Base-by-base conservation (phyloP, 2,797 vertebrate genomes). In the Diglossa cyanea region DNA sequence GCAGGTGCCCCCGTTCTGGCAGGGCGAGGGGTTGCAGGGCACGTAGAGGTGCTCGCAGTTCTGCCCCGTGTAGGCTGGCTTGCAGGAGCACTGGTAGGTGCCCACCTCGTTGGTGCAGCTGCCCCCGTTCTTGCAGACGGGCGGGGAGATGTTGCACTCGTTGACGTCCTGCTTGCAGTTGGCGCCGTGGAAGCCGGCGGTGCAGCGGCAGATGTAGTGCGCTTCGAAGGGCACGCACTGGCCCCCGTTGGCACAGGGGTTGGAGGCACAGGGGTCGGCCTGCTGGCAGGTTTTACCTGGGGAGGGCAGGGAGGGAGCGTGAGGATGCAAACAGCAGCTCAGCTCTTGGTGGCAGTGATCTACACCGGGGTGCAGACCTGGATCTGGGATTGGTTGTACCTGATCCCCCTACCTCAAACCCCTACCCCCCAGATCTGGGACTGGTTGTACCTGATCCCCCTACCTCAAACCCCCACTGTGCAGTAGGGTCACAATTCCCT, bases 1-100 rank as follows among this genome's bases (percentile, higher is more conserved):
- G 83, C 99, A 99, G n/a, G 99, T 99, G 42, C 99, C 99, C 47
- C 99, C 99, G 0, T 99, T 99, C 85, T 98, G 98, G 98, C 99
- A 99, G 16, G 99, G 99, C 0, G 99, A 99, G 37, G 99, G 99
- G 96, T 98, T 99, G 98, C 99, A 99, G 26, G 99, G 99, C 97
- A 98, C 97, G n/a, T 99, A 99, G 55, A 97, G 98, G 40, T 98
- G 97, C 95, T 99, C 99, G 0, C 99, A 99, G 97, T 98, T 98
- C 66, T 96, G 97, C 35, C 99, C 99, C 0, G 98, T 98, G 92
- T 98, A 99, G 6, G 98, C 98, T 0, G 98, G 96, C 15, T 98
- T 98, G 97, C 99, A 99, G 88, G 93, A 94, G 54, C 99, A 99
- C 94, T 97, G 98, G 97, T 98, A 99, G 2, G 98, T 98, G 94